phyloP scores from a whole-genome alignment of 1,140 invertebrate genomes.

The Subanguina moxae region DNA sequence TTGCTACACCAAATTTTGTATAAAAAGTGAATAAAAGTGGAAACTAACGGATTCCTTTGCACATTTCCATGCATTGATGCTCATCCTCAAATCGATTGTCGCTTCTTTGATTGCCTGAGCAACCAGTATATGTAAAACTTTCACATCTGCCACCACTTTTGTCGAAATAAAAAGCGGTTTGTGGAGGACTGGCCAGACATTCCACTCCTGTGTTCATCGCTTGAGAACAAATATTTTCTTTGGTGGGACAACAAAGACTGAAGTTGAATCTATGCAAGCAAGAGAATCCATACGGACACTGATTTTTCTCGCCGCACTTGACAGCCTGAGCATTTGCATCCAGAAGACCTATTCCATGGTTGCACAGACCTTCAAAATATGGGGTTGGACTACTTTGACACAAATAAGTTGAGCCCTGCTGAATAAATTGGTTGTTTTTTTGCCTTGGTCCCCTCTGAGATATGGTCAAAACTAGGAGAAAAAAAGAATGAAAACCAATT shows the following conservation, averaged over 20 bases:
- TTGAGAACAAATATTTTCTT: constrained; percentile 4
- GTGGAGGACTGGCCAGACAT: neutral
- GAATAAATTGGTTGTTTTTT: no score
- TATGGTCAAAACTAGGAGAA: no score
- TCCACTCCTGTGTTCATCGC: neutral
- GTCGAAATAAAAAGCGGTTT: constrained; percentile 2
- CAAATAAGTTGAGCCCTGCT: no score
- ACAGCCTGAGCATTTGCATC: neutral
- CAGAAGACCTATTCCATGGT: neutral
- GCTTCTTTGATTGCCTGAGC: neutral
- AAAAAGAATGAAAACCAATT: no score
- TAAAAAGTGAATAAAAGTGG: no score
- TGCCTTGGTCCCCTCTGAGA: no score
- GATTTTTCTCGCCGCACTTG: neutral
- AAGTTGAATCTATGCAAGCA: neutral
- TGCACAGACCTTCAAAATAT: neutral
- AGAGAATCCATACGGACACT: neutral
- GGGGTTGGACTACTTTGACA: no score
- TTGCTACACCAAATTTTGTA: no score
- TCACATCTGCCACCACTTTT: neutral
- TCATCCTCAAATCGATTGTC: neutral
- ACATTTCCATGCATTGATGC: neutral
- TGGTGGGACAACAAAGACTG: neutral
- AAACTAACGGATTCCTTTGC: neutral
- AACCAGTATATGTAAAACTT: neutral